A percentile compares a stretch with the other conserved stretches of the same genome.
Conservation (phyloP, 37 sponge, comb jelly and placozoan species). For the Eunapius fragilis region DNA sequence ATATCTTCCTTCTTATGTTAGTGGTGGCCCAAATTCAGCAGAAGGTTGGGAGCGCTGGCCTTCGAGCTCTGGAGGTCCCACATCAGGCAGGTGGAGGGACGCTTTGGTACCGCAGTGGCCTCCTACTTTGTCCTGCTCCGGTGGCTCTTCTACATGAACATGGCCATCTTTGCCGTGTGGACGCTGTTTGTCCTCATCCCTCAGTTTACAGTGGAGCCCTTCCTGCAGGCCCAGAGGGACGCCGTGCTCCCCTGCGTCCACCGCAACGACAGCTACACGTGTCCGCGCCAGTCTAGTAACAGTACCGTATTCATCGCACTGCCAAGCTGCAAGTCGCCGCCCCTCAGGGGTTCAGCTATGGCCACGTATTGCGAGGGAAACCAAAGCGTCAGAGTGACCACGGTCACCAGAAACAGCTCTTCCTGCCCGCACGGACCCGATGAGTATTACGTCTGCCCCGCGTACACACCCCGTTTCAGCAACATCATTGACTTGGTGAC, state of each 20-base stretch:
- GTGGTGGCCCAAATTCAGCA: slow-evolving; percentile 78
- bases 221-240: not conserved
- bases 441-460: not conserved
- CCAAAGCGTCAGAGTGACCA: too few relatives aligned
- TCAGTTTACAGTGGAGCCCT: slow-evolving; percentile 29
- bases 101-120: slow-evolving; percentile 89
- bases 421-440: not conserved
- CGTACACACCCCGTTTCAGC: too few relatives aligned
- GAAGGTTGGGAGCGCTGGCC: slow-evolving; percentile 12
- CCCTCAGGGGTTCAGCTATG: not conserved
- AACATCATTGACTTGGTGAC: slow-evolving; percentile 62
- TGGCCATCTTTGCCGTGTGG: slow-evolving; percentile 70
- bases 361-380: too few relatives aligned
- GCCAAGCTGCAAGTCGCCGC: not conserved
- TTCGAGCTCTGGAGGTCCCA: slow-evolving; percentile 79
- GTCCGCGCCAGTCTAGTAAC: not conserved
- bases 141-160: slow-evolving; percentile 84
- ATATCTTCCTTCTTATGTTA: not conserved
- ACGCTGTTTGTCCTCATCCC: slow-evolving; percentile 73
- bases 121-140: slow-evolving; percentile 95
- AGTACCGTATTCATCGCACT: not conserved
- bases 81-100: slow-evolving; percentile 83
- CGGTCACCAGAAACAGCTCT: not conserved
- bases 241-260: not conserved
- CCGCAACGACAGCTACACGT: not conserved